Percentiles rank a stretch among this genome's conserved stretches.
These are phyloP conservation scores for Stenolophus ochropezus DNA, from an alignment of 2,888 invertebrate species.

Conservation along the genomic window DNA sequence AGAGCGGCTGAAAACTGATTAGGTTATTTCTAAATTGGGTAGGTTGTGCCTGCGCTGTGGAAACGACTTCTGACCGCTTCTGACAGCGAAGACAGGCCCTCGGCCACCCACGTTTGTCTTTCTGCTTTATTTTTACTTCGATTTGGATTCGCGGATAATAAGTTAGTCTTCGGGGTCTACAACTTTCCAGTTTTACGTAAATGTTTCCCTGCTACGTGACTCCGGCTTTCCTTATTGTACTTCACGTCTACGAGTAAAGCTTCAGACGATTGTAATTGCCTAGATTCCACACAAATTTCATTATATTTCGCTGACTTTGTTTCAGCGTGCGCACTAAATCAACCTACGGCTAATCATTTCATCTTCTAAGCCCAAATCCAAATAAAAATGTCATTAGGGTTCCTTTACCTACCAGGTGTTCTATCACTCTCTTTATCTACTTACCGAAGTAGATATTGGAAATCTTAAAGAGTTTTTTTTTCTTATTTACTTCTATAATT, in stretches of 20 bases:
- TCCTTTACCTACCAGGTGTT: neutral
- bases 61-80: slow-evolving; percentile 40
- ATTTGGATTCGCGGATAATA: slow-evolving; percentile 39
- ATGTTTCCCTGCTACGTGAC: slow-evolving; percentile 31
- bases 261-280: slow-evolving; percentile 18
- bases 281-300: slow-evolving; percentile 18
- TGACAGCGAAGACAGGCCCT: slow-evolving; percentile 11
- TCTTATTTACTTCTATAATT: neutral
- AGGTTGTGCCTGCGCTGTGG: slow-evolving; percentile 2
- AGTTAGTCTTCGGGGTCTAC: slow-evolving; percentile 18
- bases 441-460: neutral
- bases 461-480: neutral
- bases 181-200: slow-evolving; percentile 27
- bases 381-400: neutral
- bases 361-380: neutral
- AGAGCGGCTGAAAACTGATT: slow-evolving; percentile 53
- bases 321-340: neutral
- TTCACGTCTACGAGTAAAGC: neutral
- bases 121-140: slow-evolving; percentile 30
- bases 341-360: neutral
- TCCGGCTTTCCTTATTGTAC: slow-evolving; percentile 3
- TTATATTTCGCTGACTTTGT: neutral
- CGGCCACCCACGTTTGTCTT: neutral
- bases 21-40: slow-evolving; percentile 54
- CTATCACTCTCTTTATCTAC: neutral